phyloP scores from a whole-genome alignment of 53 echinoderm and acorn worm species.

The Echinarachnius parma region DNA sequence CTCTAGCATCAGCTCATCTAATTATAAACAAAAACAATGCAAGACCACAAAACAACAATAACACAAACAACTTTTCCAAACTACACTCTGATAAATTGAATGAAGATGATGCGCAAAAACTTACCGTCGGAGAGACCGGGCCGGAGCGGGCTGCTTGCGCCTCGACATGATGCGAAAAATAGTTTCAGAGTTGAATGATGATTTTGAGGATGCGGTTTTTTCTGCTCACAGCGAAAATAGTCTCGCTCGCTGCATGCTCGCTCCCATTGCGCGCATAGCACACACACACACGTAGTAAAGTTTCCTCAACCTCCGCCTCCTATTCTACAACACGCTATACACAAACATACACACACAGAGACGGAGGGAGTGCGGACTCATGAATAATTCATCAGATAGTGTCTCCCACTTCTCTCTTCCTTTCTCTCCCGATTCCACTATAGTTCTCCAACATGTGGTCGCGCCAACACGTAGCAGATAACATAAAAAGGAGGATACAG shows the following conservation, averaged over 20 bases:
- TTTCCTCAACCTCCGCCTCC: conserved; percentile 11
- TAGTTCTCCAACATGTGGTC: conserved; percentile 36
- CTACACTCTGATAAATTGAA: background rate
- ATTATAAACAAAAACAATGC: too few relatives aligned
- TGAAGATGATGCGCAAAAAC: background rate
- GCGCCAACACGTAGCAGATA: background rate
- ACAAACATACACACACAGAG: conserved; percentile 9
- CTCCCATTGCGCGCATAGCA: background rate
- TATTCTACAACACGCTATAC: background rate
- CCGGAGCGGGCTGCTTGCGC: conserved; percentile 43
- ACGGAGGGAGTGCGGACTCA: conserved; percentile 1
- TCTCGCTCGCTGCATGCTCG: conserved; percentile 4
- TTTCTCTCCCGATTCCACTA: too few relatives aligned
- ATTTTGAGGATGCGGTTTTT: conserved; percentile 38
- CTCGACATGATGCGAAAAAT: conserved; percentile 45
- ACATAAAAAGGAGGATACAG: conserved; percentile 10
- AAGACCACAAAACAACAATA: too few relatives aligned
- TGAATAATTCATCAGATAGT: conserved; percentile 43
- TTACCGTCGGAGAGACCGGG: conserved; percentile 38
- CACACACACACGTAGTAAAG: conserved; percentile 7
- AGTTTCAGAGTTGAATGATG: conserved; percentile 27
- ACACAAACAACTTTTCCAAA: background rate
- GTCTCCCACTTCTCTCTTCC: conserved; percentile 25
- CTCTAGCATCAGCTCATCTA: too few relatives aligned
- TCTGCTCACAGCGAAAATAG: conserved; percentile 35